Percentiles rank a stretch among this genome's conserved stretches.
Conservation (phyloP, 2,113 vertebrate genomes). For the Sciurus niger region DNA sequence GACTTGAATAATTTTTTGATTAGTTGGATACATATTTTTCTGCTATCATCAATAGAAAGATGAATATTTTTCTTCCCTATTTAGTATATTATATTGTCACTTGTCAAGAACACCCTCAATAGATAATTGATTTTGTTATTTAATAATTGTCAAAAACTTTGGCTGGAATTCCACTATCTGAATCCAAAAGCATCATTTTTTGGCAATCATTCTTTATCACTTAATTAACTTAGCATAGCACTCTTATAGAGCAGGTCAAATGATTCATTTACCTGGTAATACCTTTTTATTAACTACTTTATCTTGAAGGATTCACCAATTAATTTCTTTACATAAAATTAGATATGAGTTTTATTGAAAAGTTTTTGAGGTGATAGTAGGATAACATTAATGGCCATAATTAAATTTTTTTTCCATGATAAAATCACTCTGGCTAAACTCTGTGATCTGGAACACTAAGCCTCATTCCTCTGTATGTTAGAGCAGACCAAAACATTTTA, state of each 20-base stretch:
- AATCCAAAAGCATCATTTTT: conserved; percentile 23
- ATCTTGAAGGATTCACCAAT: conserved; percentile 55
- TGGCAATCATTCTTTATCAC: conserved; percentile 18
- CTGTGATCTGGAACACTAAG: neutral
- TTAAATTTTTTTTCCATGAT: neutral
- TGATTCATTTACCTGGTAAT: conserved; percentile 14
- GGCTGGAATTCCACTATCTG: neutral
- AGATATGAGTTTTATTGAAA: conserved; percentile 41
- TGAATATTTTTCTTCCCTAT: neutral
- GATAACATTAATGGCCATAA: neutral
- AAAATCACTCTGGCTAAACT: neutral
- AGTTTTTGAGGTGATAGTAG: neutral
- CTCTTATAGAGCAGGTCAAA: neutral
- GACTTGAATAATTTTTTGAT: conserved; percentile 9
- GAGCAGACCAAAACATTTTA: neutral
- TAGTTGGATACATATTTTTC: neutral
- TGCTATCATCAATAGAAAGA: neutral
- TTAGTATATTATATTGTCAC: neutral
- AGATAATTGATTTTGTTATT: conserved; percentile 48
- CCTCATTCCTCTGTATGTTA: neutral
- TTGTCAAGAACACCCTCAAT: neutral
- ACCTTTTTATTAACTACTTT: conserved; percentile 50
- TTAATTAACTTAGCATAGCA: conserved; percentile 28
- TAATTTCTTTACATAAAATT: conserved; percentile 36
- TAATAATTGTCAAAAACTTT: conserved; percentile 54